These are phyloP conservation scores for Rhynchotus rufescens DNA, from an alignment of 2,797 vertebrate genomes.

Conservation along the genomic window DNA sequence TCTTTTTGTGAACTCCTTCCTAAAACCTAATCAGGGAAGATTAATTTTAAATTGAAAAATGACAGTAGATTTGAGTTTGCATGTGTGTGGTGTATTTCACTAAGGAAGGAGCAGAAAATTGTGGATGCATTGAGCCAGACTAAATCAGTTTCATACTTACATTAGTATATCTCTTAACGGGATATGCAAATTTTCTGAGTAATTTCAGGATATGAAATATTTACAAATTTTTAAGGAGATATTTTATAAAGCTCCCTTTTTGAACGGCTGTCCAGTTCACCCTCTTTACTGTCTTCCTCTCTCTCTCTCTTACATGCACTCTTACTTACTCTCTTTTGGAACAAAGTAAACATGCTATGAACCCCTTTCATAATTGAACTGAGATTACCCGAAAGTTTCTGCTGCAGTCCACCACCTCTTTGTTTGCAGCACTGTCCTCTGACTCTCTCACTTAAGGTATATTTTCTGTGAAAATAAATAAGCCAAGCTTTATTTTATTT, in stretches of 20 bases:
- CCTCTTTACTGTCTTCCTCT: background rate
- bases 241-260: background rate
- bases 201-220: background rate
- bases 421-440: background rate
- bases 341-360: background rate
- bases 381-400: background rate
- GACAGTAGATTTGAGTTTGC: background rate
- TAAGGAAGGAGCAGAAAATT: background rate
- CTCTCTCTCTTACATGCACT: background rate
- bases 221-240: background rate
- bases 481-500: background rate
- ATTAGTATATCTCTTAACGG: background rate
- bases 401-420: background rate
- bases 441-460: background rate
- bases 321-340: background rate
- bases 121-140: background rate
- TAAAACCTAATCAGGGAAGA: background rate
- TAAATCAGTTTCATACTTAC: background rate
- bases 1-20: constrained; percentile 2
- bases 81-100: background rate
- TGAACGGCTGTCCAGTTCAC: background rate
- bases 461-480: background rate
- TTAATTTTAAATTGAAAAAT: constrained; percentile 37
- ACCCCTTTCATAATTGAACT: background rate
- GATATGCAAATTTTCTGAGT: background rate